Base-by-base conservation (phyloP, 2,797 vertebrate species). In the Tolypeutes matacus region DNA sequence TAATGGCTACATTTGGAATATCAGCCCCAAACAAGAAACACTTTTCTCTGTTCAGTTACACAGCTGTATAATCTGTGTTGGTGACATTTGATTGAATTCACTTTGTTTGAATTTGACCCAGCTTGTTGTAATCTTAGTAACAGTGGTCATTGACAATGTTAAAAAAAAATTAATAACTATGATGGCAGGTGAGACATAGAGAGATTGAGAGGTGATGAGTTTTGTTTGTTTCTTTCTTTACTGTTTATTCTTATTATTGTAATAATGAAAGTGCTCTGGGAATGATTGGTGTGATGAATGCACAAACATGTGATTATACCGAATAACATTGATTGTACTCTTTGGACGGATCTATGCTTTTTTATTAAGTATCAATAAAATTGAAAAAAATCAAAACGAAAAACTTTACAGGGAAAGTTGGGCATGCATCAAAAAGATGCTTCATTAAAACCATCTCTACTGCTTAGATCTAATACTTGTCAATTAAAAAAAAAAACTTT, bases 91-190 rank as follows among this genome's bases (percentile, higher is more conserved):
- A 31, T 31, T 92, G 31, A 83, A 96, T 87, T 92, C 72, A 84
- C 78, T 96, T 93, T 84, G 53, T 81, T 82, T 87, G 39, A 86
- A 93, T n/a, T 89, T 94, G 56, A 85, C 39, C 17, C 70, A 86
- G 23, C 27, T 51, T 88, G 18, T 65, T 89, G 14, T 58, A 87
- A 84, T 90, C 91, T 94, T 80, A 89, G 27, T 64, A 84, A 91
- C 91, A 89, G 13, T 84, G 7, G 7, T 93, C 21, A 91, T 29
- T 73, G 93, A 39, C 9, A 91, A 60, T 70, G 51, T 13, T 25
- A 72, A n/a, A 12, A 62, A 62, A 82, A 91, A 46, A 46, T 1
- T 6, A 46, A 46, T 11, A 46, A 8, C 46, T 46, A 46, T 46
- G 46, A 46, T 9, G 2, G 11, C 46, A 46, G 46, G 46, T 11